Evolutionary conservation across 2,113 vertebrate species (phyloP).

Genomic region (Taurulus bubalis): DNA sequence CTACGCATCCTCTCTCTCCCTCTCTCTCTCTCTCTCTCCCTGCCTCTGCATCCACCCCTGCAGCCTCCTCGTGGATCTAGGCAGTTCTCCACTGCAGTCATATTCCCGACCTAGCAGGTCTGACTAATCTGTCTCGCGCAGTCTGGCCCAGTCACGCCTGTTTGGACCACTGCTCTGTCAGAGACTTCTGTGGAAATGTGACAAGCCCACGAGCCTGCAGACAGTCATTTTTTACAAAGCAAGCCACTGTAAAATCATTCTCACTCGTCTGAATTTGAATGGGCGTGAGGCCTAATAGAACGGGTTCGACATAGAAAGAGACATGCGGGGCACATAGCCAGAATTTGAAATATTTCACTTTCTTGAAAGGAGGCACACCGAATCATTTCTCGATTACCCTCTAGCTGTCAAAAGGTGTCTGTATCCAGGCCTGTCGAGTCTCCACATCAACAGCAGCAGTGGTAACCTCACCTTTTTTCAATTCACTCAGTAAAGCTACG

Average conservation of each 20-base stretch:
- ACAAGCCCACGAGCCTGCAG: slow-evolving; percentile 40
- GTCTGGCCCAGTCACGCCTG: slow-evolving; percentile 55
- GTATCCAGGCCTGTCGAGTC: background rate
- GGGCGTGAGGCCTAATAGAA: slow-evolving; percentile 29
- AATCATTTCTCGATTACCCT: slow-evolving; percentile 25
- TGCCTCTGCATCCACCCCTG: slow-evolving; percentile 63
- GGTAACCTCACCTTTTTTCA: background rate
- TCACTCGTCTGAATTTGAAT: slow-evolving; percentile 35
- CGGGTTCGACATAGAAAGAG: slow-evolving; percentile 24
- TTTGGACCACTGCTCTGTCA: slow-evolving; percentile 31
- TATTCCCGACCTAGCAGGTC: slow-evolving; percentile 57
- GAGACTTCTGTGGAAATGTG: slow-evolving; percentile 43
- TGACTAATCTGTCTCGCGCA: slow-evolving; percentile 49
- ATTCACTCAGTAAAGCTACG: slow-evolving; percentile 13
- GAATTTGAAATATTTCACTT: slow-evolving; percentile 5
- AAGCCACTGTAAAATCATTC: slow-evolving; percentile 37
- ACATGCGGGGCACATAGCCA: slow-evolving; percentile 9
- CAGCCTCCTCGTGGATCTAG: slow-evolving; percentile 56
- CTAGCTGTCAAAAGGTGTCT: background rate
- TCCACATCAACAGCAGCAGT: background rate
- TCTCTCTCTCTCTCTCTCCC: slow-evolving; percentile 16
- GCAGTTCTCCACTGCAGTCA: slow-evolving; percentile 70
- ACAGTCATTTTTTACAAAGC: slow-evolving; percentile 43
- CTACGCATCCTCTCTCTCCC: slow-evolving; percentile 39
- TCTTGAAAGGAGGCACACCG: background rate